These are phyloP conservation scores for Lepus europaeus DNA, from an alignment of 2,113 vertebrate species.

Conservation along the genomic window DNA sequence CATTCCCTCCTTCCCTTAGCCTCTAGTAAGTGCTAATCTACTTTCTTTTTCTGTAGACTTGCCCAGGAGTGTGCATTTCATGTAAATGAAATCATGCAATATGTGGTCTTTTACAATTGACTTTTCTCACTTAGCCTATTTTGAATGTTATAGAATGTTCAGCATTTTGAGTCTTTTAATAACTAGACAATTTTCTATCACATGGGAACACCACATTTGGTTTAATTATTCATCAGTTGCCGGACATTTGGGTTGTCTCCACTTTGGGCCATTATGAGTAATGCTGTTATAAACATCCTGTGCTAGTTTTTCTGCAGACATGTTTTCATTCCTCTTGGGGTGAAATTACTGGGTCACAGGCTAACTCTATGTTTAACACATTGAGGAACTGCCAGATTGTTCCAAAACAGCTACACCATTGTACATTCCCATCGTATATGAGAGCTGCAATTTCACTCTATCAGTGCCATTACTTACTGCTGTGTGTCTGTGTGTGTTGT, in stretches of 20 bases:
- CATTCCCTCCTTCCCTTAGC: neutral
- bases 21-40: neutral
- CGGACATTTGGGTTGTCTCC: neutral
- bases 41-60: neutral
- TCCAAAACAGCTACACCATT: neutral
- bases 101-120: neutral
- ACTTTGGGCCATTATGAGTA: neutral
- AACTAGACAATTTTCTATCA: conserved; percentile 17
- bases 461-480: neutral
- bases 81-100: neutral
- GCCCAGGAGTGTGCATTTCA: conserved; percentile 2
- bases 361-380: conserved; percentile 22
- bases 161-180: conserved; percentile 22
- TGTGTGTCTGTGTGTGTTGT: neutral
- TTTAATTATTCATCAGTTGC: conserved; percentile 6
- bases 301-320: conserved; percentile 18
- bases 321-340: conserved; percentile 3
- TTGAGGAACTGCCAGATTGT: conserved; percentile 13
- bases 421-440: neutral
- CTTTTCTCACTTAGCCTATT: neutral
- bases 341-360: neutral
- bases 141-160: conserved; percentile 1
- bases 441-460: neutral
- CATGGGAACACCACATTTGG: neutral
- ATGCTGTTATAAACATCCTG: neutral